These are phyloP conservation scores for Lepidurus couesii DNA, from an alignment of 1,140 invertebrate genomes.

Conservation along the genomic window DNA sequence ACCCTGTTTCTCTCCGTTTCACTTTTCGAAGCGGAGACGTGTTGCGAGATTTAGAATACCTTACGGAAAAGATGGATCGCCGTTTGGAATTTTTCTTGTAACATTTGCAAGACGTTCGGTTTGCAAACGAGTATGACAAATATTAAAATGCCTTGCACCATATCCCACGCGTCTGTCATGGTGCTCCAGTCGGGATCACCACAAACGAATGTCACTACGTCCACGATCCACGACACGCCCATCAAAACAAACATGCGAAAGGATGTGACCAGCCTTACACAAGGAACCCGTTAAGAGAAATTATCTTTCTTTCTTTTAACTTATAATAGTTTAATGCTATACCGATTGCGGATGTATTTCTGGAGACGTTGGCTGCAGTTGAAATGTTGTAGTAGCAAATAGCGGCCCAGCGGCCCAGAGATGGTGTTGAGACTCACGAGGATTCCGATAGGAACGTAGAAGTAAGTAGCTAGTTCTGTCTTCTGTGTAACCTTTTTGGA, in stretches of 20 bases:
- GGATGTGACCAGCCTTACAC: conserved; percentile 56
- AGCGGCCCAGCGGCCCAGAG: neutral
- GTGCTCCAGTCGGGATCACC: conserved; percentile 25
- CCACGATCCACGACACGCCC: conserved; percentile 69
- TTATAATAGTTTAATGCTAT: neutral
- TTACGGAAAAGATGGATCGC: neutral
- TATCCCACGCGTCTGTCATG: conserved; percentile 36
- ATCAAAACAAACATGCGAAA: conserved; percentile 64
- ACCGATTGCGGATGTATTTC: neutral
- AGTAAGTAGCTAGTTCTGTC: neutral
- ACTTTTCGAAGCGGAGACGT: neutral
- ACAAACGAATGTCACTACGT: conserved; percentile 53
- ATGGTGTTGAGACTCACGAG: neutral
- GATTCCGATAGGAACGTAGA: neutral
- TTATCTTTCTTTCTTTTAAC: conserved; percentile 26
- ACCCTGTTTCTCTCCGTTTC: neutral
- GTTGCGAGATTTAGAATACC: neutral
- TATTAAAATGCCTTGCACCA: conserved; percentile 56
- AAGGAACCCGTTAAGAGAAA: conserved; percentile 30
- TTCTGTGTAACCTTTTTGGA: neutral
- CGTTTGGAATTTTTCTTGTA: neutral
- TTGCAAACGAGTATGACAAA: conserved; percentile 67
- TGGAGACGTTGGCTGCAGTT: neutral
- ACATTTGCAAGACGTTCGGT: conserved; percentile 34
- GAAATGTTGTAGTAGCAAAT: neutral